A percentile compares a stretch with the other conserved stretches of the same genome.
Conservation (phyloP, 2,888 invertebrate species). For the Eupithecia inturbata region DNA sequence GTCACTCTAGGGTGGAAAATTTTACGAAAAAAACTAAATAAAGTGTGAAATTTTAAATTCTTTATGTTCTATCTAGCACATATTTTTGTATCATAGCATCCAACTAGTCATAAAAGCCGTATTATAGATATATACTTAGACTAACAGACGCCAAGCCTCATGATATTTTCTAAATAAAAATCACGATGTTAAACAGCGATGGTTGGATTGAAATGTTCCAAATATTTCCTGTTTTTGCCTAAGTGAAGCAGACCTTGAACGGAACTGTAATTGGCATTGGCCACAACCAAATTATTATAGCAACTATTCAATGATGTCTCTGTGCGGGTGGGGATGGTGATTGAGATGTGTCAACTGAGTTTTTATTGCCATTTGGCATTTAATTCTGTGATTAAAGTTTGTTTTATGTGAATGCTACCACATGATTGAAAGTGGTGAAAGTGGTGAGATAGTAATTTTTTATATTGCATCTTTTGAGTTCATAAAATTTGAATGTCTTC, state of each 20-base stretch:
- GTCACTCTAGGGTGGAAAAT: conserved; percentile 11
- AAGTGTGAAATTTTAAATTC: neutral
- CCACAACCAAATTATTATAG: conserved; percentile 80
- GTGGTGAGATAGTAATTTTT: too few relatives aligned
- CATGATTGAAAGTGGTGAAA: too few relatives aligned
- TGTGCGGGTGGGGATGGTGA: conserved; percentile 67
- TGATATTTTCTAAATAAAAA: neutral
- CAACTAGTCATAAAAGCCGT: neutral
- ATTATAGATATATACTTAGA: neutral
- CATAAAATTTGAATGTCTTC: neutral
- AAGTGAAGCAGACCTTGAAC: conserved; percentile 45
- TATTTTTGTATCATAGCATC: neutral
- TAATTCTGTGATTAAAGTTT: conserved; percentile 9
- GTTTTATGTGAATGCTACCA: conserved; percentile 3
- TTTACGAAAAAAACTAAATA: neutral
- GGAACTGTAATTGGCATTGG: conserved; percentile 80
- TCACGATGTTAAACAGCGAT: neutral
- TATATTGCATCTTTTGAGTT: neutral
- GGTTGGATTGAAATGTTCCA: neutral
- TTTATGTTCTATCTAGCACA: neutral
- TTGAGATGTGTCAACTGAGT: conserved; percentile 42
- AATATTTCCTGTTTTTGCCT: too few relatives aligned
- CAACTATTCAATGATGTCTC: conserved; percentile 79
- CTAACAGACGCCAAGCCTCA: neutral
- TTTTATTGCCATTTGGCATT: conserved; percentile 31